Base-by-base conservation (phyloP, 1,140 invertebrate genomes). In the Brachionus angularis region DNA sequence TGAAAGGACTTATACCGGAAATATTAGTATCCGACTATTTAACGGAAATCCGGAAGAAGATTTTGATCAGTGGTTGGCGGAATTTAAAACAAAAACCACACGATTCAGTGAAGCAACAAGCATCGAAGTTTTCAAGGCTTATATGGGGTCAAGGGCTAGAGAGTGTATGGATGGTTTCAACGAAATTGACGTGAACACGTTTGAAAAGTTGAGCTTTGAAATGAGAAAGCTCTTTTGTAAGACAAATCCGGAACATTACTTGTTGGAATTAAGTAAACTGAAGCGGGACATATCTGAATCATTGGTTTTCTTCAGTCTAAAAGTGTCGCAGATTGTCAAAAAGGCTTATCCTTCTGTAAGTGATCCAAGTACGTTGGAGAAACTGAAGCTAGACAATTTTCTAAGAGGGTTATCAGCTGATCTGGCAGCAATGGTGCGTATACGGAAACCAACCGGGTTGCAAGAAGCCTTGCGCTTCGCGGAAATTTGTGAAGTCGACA, bases 401-500 rank as follows among this genome's bases (percentile, higher is more conserved):
- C 16, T 49, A 49, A 52, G 25, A 31, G 49, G 25, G n/a, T 27
- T 29, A 4, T 29, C 49, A 31, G 10, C 27, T 52, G 21, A 29
- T 52, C n/a, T 52, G 29, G 23, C 49, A 29, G 25, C 27, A 52
- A 52, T 52, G 25, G 46, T 49, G 21, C 46, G 46, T 29, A 27
- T 52, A 52, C 23, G 23, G n/a, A 52, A 52, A n/a, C 49, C 49
- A 29, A 29, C 25, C 14, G n/a, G 29, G 27, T 14, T 52, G 25
- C 49, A 52, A 31, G 49, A 52, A 29, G 49, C 21, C 27, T 52
- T 52, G 12, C 49, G 49, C 29, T 52, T 27, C 27, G 49, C 49
- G 27, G 49, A 52, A n/a, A 29, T 52, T 10, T 52, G 49, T 52
- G 49, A 52, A 25, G 49, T 29, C n/a, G 49, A 52, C 27, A 52